Evolutionary conservation across 1,140 invertebrate species (phyloP).

Genomic region (Paramacrobiotus metropolitanus): DNA sequence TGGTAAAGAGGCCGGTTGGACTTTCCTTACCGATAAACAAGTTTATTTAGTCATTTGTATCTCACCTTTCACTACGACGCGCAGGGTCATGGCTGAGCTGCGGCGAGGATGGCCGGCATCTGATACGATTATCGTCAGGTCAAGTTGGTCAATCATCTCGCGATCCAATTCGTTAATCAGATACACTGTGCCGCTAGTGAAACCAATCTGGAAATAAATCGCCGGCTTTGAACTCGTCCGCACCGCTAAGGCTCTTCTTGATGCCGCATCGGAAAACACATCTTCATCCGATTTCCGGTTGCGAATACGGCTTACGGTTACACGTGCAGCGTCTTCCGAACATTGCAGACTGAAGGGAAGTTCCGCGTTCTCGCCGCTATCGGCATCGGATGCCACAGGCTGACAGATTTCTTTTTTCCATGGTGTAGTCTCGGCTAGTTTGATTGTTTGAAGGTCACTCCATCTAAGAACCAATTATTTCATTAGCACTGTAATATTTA

Average conservation of each 20-base stretch:
- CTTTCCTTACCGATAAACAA: no score
- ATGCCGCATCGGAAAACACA: constrained; percentile 1
- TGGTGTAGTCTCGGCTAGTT: neutral
- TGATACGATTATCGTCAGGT: neutral
- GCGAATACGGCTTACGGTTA: neutral
- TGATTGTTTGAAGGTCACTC: neutral
- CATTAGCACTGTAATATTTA: no score
- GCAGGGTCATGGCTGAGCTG: neutral
- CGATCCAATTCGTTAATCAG: neutral
- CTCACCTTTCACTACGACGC: neutral
- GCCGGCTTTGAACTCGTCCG: neutral
- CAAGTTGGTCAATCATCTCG: neutral
- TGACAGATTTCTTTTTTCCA: neutral
- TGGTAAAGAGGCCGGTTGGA: no score
- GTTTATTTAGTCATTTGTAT: no score
- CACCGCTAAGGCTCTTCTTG: neutral
- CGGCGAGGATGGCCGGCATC: neutral
- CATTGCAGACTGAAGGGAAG: constrained; percentile 8
- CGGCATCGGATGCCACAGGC: constrained; percentile 14
- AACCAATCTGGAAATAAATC: constrained; percentile 1
- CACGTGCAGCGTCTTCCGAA: neutral
- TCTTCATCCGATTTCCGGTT: neutral
- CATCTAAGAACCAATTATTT: neutral
- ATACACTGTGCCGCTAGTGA: neutral
- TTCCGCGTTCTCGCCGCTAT: constrained; percentile 14